These are phyloP conservation scores for Notechis scutatus DNA, from an alignment of 2,113 vertebrate species.

Conservation along the genomic window DNA sequence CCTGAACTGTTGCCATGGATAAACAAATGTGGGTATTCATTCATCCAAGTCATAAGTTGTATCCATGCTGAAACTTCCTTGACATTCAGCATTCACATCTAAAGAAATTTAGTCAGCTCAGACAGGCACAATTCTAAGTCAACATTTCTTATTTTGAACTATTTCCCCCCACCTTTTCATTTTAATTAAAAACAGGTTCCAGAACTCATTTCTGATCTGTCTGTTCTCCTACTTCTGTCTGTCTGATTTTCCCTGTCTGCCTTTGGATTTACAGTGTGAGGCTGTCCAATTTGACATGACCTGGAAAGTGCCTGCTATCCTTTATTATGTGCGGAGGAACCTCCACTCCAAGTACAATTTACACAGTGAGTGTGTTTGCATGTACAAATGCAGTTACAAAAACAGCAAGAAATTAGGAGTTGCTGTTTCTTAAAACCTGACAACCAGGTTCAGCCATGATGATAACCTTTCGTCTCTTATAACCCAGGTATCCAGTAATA, in stretches of 20 bases:
- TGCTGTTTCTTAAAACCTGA: not conserved
- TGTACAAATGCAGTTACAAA: not conserved
- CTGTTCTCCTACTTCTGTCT: not conserved
- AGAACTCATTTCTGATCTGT: not conserved
- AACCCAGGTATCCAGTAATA: not conserved
- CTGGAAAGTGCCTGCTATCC: conserved; percentile 96
- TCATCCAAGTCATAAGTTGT: not conserved
- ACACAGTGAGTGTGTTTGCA: conserved; percentile 76
- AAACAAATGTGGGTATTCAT: not conserved
- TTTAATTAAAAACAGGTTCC: not conserved
- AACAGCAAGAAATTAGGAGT: not conserved
- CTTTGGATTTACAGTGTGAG: conserved; percentile 76
- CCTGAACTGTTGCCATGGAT: not conserved
- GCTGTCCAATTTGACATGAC: conserved; percentile 92
- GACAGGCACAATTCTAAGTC: not conserved
- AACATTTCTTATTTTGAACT: not conserved
- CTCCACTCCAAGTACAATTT: conserved; percentile 92
- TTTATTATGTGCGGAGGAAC: conserved; percentile 92
- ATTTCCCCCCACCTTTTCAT: not conserved
- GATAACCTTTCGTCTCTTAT: not conserved
- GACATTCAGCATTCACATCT: not conserved
- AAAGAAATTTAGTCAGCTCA: not conserved
- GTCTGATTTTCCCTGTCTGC: not conserved
- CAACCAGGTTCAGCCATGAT: not conserved
- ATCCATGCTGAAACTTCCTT: not conserved